phyloP scores from a whole-genome alignment of 2,113 vertebrate species.

The Heliornis fulica region DNA sequence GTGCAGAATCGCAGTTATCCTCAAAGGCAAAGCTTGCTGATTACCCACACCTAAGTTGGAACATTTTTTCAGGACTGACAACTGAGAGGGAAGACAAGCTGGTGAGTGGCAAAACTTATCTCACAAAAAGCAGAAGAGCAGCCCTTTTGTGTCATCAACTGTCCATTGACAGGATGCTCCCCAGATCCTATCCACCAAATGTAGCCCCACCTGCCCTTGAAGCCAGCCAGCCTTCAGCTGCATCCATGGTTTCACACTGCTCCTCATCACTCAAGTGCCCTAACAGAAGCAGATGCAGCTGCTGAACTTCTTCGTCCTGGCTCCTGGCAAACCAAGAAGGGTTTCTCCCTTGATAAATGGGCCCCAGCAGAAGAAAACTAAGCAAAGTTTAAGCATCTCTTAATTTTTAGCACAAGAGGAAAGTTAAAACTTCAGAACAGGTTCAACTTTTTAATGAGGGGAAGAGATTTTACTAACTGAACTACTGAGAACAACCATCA shows the following conservation, averaged over 20 bases:
- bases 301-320: background rate
- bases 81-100: background rate
- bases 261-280: background rate
- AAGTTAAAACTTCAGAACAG: background rate
- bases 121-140: background rate
- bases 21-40: background rate
- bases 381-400: background rate
- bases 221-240: background rate
- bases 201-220: accelerated
- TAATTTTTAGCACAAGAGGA: background rate
- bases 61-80: background rate
- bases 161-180: background rate
- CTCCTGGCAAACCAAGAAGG: background rate
- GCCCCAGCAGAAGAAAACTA: background rate
- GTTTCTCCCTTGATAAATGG: background rate
- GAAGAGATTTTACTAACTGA: background rate
- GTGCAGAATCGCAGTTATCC: background rate
- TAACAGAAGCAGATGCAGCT: background rate
- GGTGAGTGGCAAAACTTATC: background rate
- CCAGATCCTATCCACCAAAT: background rate
- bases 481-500: background rate
- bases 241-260: background rate
- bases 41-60: background rate
- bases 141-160: background rate
- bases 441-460: background rate